Evolutionary conservation across 2,888 invertebrate species (phyloP), one percentile per base, ranked within the genome.

Genomic region (Vandiemenella viatica): DNA sequence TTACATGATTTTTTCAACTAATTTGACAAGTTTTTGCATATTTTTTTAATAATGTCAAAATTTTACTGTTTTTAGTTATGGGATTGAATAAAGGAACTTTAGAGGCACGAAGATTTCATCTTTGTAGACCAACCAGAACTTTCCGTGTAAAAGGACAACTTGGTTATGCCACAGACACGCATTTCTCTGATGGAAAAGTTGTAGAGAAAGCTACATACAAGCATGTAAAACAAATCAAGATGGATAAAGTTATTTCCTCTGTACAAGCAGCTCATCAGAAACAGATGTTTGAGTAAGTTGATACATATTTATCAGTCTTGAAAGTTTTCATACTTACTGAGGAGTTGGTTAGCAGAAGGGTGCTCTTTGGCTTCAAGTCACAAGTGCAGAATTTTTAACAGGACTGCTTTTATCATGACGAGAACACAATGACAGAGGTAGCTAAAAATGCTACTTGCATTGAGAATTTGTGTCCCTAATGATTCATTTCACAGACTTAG

Each of bases 241-340:
- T 96, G 5, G 89, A 90, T 57, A 73, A 72, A 51, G 64, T 91
- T 16, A 72, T 91, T 17, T 76, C 87, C 2, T 72, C 83, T 3
- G 77, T 89, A 66, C 90, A 95, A 66, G 80, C 89, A 1, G 76
- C 83, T 5, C 89, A 92, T 66, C 92, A 91, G 63, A 79, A 75
- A 55, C 77, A 83, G 62, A 87, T 91, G 83, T 90, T 80, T 64
- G 76, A 85, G 84, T 87, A 69, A 70, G 81, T 73, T 22, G 7
- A 42, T n/a, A n/a, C 18, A 18, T n/a, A 8, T 5, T 6, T n/a
- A 32, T 1, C 16, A 16, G 8, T 10, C 16, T 10, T 16, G n/a
- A 40, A 2, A 16, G 8, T 40, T 16, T 37, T 37, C 5, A 13
- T 32, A 4, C 15, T 15, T 37, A n/a, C n/a, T n/a, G n/a, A n/a